Percentiles rank a stretch among this genome's conserved stretches.
These are phyloP conservation scores for Boulengeromyrus knoepffleri DNA, from an alignment of 2,113 vertebrate species.

Conservation along the genomic window DNA sequence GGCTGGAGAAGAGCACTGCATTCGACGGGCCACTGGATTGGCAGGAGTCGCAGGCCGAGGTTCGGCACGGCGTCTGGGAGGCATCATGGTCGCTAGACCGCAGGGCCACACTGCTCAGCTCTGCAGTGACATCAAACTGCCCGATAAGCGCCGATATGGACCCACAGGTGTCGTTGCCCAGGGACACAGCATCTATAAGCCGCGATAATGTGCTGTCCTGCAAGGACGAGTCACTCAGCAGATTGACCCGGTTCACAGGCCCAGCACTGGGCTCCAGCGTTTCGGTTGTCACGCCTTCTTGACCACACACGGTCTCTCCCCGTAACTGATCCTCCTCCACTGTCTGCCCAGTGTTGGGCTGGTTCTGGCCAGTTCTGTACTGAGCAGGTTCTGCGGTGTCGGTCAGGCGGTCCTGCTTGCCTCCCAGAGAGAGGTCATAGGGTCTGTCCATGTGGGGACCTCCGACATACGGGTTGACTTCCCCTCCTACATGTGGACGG, in stretches of 20 bases:
- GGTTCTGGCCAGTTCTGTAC: slow-evolving; percentile 5
- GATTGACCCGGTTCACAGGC: slow-evolving; percentile 32
- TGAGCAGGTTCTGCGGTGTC: background rate
- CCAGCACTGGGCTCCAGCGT: slow-evolving; percentile 28
- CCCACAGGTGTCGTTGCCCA: slow-evolving; percentile 64
- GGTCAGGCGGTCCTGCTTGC: slow-evolving; percentile 29
- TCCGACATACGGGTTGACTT: slow-evolving; percentile 53
- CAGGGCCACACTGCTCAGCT: slow-evolving; percentile 40
- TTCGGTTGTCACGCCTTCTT: background rate
- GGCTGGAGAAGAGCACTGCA: slow-evolving; percentile 48
- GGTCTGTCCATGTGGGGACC: slow-evolving; percentile 27
- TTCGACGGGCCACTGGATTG: background rate
- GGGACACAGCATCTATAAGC: slow-evolving; percentile 79
- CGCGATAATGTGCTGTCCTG: slow-evolving; percentile 79
- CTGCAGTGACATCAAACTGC: slow-evolving; percentile 63
- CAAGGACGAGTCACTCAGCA: slow-evolving; percentile 51
- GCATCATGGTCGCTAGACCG: slow-evolving; percentile 22
- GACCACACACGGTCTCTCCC: background rate
- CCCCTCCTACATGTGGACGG: slow-evolving; percentile 35
- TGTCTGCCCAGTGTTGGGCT: slow-evolving; percentile 12
- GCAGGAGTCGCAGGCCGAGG: slow-evolving; percentile 23
- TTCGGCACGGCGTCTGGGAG: slow-evolving; percentile 18
- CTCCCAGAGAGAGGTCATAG: slow-evolving; percentile 44
- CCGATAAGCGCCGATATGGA: slow-evolving; percentile 79
- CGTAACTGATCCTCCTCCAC: background rate